Evolutionary conservation across 2,797 vertebrate species (phyloP).

Genomic region (Eidolon dupreanum): DNA sequence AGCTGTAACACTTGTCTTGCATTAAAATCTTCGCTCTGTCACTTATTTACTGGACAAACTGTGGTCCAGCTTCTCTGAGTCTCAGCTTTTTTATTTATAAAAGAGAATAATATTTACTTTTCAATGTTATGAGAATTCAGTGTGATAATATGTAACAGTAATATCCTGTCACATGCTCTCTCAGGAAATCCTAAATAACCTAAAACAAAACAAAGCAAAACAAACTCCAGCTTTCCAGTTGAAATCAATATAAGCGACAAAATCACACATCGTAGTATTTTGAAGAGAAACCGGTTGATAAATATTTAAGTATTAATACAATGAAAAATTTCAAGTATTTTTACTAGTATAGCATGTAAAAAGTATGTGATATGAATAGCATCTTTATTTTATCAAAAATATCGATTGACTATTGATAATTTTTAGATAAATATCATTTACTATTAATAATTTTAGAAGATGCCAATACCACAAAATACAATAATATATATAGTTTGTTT

Average conservation of each 20-base stretch:
- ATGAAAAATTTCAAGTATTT: not conserved
- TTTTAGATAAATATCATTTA: not conserved
- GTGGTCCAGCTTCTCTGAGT: not conserved
- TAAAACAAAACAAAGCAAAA: constrained; percentile 1
- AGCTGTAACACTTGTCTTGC: not conserved
- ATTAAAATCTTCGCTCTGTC: not conserved
- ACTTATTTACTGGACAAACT: not conserved
- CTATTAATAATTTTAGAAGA: not conserved
- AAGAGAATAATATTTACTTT: constrained; percentile 23
- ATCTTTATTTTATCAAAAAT: not conserved
- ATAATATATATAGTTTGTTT: not conserved
- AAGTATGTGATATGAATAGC: not conserved
- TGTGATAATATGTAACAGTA: not conserved
- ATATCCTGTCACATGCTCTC: not conserved
- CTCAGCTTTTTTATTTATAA: constrained; percentile 9
- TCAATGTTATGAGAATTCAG: not conserved
- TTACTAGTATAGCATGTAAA: not conserved
- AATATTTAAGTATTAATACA: not conserved
- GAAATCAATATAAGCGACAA: not conserved
- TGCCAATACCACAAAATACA: not conserved
- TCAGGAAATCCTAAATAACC: not conserved
- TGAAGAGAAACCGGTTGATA: not conserved
- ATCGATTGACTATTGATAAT: not conserved
- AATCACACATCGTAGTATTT: not conserved
- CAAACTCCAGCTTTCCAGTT: not conserved